Evolutionary conservation across 2,797 vertebrate species (phyloP).

Genomic region (Sebastes hopkinsi): DNA sequence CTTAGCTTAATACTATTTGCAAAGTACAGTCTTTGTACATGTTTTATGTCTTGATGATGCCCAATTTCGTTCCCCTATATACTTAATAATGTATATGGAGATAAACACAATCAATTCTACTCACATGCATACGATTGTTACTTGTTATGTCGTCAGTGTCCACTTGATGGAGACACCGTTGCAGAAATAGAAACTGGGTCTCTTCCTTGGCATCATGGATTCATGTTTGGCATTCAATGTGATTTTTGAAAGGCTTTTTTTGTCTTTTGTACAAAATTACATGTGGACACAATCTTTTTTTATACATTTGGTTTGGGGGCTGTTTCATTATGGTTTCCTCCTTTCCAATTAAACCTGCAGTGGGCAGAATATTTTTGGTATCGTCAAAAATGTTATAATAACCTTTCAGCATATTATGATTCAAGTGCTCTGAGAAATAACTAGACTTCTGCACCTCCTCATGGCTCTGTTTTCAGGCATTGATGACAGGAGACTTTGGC

Average conservation of each 20-base stretch:
- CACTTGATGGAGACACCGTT: constrained; percentile 56
- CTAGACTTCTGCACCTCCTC: no score
- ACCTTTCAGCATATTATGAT: no score
- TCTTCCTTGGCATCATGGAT: no score
- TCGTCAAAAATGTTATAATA: no score
- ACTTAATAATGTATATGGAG: neutral
- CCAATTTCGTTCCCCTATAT: neutral
- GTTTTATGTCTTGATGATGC: no score
- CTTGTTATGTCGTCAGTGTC: neutral
- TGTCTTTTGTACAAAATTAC: neutral
- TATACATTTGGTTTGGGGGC: neutral
- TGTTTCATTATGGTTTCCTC: neutral
- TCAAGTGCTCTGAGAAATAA: no score
- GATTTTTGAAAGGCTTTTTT: neutral
- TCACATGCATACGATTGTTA: neutral
- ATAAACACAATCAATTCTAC: neutral
- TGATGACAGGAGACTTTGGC: no score
- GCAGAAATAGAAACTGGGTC: neutral
- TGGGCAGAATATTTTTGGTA: no score
- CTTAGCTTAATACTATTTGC: no score
- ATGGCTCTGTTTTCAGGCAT: no score
- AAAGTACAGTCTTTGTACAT: no score
- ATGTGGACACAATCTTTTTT: neutral
- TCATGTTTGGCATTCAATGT: neutral
- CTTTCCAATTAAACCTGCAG: neutral